A percentile compares a stretch with the other conserved stretches of the same genome.
Evolutionary conservation across 2,797 vertebrate genomes (phyloP).

Genomic region (Neopelma chrysocephalum): DNA sequence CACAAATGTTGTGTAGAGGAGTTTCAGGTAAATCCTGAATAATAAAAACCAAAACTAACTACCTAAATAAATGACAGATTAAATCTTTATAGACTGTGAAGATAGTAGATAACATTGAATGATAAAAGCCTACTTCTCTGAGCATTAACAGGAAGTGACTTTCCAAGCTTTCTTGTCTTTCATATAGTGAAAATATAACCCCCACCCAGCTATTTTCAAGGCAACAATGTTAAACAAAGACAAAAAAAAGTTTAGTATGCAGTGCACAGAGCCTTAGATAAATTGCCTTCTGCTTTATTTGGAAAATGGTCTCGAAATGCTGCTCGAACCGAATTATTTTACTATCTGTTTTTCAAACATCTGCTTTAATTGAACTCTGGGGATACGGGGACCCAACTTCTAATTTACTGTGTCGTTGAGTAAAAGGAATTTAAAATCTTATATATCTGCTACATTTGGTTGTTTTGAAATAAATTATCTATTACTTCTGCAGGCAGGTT

Average conservation of each 20-base stretch:
- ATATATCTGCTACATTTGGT: not conserved
- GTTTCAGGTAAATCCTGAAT: not conserved
- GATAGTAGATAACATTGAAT: not conserved
- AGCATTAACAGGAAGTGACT: not conserved
- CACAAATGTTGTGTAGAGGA: fast-evolving
- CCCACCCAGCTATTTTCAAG: not conserved
- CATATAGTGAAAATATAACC: not conserved
- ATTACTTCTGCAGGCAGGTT: not conserved
- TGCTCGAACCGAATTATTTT: constrained; percentile 23
- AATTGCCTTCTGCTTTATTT: constrained; percentile 49
- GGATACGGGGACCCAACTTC: constrained; percentile 9
- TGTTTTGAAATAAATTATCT: constrained; percentile 30
- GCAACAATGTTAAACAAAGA: not conserved
- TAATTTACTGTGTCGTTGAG: constrained; percentile 51
- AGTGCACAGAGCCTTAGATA: not conserved
- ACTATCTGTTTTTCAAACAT: not conserved
- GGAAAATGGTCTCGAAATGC: constrained; percentile 33
- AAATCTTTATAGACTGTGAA: not conserved
- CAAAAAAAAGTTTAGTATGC: constrained; percentile 3
- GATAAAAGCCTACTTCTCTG: not conserved
- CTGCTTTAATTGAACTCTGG: constrained; percentile 62
- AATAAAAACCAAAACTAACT: not conserved
- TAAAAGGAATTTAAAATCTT: constrained; percentile 27
- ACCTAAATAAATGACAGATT: not conserved
- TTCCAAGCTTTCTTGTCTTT: not conserved